Percentiles rank a stretch among this genome's conserved stretches.
These are phyloP conservation scores for Neoarius graeffei DNA, from an alignment of 2,113 vertebrate genomes.

Conservation along the genomic window DNA sequence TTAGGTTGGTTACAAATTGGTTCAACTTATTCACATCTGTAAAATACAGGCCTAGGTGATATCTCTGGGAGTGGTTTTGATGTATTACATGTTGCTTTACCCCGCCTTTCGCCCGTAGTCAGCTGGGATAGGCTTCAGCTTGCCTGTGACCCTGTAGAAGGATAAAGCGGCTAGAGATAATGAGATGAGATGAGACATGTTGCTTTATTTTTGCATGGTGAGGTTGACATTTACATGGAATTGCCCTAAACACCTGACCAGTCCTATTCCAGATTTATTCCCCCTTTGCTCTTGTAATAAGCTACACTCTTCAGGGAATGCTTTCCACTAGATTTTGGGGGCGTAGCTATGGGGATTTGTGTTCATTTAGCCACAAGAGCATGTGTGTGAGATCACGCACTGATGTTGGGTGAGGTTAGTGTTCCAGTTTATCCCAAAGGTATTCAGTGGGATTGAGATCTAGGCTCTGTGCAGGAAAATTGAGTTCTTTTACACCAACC, in stretches of 20 bases:
- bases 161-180: too few species aligned
- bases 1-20: too few species aligned
- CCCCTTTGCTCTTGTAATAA: background rate
- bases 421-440: background rate
- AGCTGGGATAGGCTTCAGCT: too few species aligned
- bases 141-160: too few species aligned
- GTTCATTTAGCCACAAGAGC: background rate
- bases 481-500: background rate
- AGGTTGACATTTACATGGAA: too few species aligned
- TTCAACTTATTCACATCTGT: too few species aligned
- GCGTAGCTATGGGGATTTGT: background rate
- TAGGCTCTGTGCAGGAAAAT: background rate
- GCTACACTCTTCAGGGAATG: background rate
- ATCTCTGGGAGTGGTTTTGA: too few species aligned
- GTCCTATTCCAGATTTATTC: background rate
- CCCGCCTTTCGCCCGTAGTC: too few species aligned
- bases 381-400: background rate
- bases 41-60: too few species aligned
- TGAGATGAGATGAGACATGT: too few species aligned
- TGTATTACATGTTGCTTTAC: too few species aligned
- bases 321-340: background rate
- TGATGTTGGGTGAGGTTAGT: background rate
- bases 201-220: too few species aligned
- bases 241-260: background rate
- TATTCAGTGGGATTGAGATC: background rate